Conservation (phyloP, 2,113 vertebrate genomes). For the Rhea pennata region DNA sequence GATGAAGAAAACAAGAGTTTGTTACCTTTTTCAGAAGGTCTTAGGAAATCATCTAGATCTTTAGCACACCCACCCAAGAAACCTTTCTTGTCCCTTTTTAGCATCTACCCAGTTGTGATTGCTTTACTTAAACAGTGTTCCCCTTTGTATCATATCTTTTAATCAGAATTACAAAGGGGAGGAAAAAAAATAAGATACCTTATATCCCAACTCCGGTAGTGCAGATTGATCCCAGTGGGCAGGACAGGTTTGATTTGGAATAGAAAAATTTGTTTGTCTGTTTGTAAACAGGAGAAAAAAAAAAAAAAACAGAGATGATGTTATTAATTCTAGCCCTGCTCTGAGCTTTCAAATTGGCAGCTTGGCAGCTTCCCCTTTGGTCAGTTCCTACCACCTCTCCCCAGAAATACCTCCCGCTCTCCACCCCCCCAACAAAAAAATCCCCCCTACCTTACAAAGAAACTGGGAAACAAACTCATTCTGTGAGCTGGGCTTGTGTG, state of each 20-base stretch:
- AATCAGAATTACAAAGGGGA: neutral
- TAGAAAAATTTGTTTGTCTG: slow-evolving; percentile 29
- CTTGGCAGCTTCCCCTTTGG: neutral
- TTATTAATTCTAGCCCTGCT: neutral
- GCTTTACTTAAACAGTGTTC: neutral
- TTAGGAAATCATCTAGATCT: neutral
- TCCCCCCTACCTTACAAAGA: neutral
- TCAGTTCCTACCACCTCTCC: neutral
- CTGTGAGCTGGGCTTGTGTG: neutral
- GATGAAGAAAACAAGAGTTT: neutral
- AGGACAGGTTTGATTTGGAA: slow-evolving; percentile 68
- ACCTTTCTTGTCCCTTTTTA: neutral
- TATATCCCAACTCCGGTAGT: slow-evolving; percentile 73
- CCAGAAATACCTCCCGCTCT: neutral
- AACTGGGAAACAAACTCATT: neutral
- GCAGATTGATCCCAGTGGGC: slow-evolving; percentile 78
- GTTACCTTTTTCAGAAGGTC: neutral
- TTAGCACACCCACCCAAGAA: neutral
- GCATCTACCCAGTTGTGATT: neutral
- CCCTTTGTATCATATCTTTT: neutral
- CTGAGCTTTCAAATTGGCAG: neutral
- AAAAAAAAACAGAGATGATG: neutral
- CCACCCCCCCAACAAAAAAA: neutral
- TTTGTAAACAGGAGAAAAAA: neutral
- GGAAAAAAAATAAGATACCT: slow-evolving; percentile 56